These are phyloP conservation scores for Drosophila setosimentum DNA, from an alignment of 2,888 invertebrate species.

Conservation along the genomic window DNA sequence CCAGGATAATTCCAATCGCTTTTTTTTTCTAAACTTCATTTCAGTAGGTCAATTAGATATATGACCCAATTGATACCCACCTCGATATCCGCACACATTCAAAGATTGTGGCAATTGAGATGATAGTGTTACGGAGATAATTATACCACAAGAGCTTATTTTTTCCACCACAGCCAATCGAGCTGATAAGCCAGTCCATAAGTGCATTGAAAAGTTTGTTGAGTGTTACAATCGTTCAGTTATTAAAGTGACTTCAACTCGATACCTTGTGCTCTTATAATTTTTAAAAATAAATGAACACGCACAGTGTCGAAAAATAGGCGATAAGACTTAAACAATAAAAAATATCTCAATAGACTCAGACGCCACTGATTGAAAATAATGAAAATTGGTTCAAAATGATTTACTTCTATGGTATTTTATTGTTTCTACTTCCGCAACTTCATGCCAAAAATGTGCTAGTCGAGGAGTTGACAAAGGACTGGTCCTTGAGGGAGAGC, in stretches of 20 bases:
- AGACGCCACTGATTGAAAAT: conserved; percentile 23
- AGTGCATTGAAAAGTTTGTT: conserved; percentile 36
- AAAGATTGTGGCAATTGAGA: conserved; percentile 4
- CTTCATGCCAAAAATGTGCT: conserved; percentile 58
- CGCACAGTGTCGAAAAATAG: background rate
- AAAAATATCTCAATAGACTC: conserved; percentile 26
- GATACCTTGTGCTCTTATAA: conserved; percentile 33
- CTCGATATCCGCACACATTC: background rate
- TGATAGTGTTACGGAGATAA: conserved; percentile 13
- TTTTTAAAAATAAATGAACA: conserved; percentile 4
- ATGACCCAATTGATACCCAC: background rate
- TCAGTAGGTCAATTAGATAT: background rate
- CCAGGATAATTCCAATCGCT: background rate
- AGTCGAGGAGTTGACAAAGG: conserved; percentile 68
- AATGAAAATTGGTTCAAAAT: conserved; percentile 41
- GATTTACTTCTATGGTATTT: conserved; percentile 9
- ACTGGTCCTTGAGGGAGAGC: conserved; percentile 75
- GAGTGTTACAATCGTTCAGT: conserved; percentile 50
- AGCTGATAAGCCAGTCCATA: conserved; percentile 45
- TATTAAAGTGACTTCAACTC: conserved; percentile 47
- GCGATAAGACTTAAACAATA: conserved; percentile 30
- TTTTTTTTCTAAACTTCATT: background rate
- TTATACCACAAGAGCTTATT: conserved; percentile 10
- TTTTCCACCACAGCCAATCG: conserved; percentile 51
- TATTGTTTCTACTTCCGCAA: conserved; percentile 11